Conservation (phyloP, 2,797 vertebrate species). For the Coendou prehensilis region DNA sequence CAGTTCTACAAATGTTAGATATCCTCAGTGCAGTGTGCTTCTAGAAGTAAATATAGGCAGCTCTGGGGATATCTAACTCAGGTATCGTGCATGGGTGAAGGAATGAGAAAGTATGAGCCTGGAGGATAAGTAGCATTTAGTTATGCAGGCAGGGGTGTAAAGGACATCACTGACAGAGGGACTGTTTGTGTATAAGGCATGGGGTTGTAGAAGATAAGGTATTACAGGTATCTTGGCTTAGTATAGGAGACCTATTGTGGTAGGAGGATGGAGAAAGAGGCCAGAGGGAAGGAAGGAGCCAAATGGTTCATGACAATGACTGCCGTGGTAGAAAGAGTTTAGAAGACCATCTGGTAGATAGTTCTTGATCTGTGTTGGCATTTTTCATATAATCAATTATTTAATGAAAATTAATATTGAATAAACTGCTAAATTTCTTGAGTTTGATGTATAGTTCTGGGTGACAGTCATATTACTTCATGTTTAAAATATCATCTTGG, state of each 20-base stretch:
- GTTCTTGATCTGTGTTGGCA: slow-evolving; percentile 51
- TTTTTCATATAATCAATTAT: slow-evolving; percentile 28
- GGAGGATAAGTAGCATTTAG: neutral
- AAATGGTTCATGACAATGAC: neutral
- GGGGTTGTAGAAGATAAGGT: slow-evolving; percentile 17
- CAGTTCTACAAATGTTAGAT: slow-evolving; percentile 26
- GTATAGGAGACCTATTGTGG: neutral
- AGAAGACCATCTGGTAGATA: neutral
- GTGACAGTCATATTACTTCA: neutral
- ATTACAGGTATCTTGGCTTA: slow-evolving; percentile 14
- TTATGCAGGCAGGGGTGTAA: neutral
- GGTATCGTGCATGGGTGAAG: slow-evolving; percentile 35
- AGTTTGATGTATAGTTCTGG: slow-evolving; percentile 38
- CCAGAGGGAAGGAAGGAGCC: neutral
- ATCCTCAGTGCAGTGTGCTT: neutral
- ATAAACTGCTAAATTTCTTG: slow-evolving; percentile 60
- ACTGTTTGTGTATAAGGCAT: slow-evolving; percentile 31
- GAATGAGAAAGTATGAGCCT: slow-evolving; percentile 40
- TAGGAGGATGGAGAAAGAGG: neutral
- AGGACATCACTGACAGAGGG: neutral
- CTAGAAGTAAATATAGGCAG: slow-evolving; percentile 4
- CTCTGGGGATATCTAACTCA: neutral
- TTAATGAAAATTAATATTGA: slow-evolving; percentile 58
- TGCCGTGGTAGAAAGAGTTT: neutral
- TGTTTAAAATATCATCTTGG: slow-evolving; percentile 45